Base-by-base conservation (phyloP, 2,888 invertebrate species). In the Apodemia mormo region DNA sequence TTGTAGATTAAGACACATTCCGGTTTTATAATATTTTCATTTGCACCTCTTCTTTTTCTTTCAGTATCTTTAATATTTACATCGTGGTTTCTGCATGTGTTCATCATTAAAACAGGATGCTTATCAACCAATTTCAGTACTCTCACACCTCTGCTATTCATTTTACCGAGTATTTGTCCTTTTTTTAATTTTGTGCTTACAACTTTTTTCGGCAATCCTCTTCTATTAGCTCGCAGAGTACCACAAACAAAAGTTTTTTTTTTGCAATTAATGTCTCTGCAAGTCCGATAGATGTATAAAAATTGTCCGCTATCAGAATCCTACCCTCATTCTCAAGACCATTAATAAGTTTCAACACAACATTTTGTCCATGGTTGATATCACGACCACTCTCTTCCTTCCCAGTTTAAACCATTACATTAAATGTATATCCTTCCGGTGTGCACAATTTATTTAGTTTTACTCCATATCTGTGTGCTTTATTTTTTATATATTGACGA, bases 91-190 rank as follows among this genome's bases (percentile, higher is more conserved):
- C 22, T 22, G 22, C 22, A 22, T 22, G 22, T 22, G 22, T 22
- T 22, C 22, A 22, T 22, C 22, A 22, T 22, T 22, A 22, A 22
- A 22, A 22, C 22, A 22, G 22, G 22, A 22, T 22, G 22, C 22
- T 22, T 22, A 22, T 22, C 22, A 22, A 22, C 22, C 22, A 0
- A 22, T 22, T 22, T 22, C 22, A 22, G 22, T 22, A 22, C 22
- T 22, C 22, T 22, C 22, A 22, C 22, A 22, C 22, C 22, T 22
- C 22, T 76, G 71, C 70, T 73, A 68, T 80, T 79, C 74, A 77
- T 78, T 70, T 74, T 75, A 52, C 74, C 77, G 43, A 72, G 73
- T 67, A 77, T 73, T 72, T 77, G 66, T 54, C 79, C 77, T 70
- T 76, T 77, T 58, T 77, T 74, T 64, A 77, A 67, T 72, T 80